Base-by-base conservation (phyloP, 2,888 invertebrate species). In the Lasioglossum marginatum region DNA sequence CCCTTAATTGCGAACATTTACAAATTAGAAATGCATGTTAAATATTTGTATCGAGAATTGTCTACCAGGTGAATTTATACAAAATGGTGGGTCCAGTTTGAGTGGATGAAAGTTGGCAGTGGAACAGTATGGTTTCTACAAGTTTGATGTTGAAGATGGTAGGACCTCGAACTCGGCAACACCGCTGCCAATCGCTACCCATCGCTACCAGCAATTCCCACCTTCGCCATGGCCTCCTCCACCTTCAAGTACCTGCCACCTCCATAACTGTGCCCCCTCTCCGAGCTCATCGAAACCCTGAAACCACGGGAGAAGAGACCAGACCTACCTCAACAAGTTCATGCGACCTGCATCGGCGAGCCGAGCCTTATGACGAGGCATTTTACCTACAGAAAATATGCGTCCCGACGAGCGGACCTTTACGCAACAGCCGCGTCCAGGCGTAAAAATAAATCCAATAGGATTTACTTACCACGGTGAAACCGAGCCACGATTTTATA, bases 281-380 rank as follows among this genome's bases (percentile, higher is more conserved):
- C 73, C 23, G 45, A 37, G 71, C 71, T 77, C 66, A 31, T 71
- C 76, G 45, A 27, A 88, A 85, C 80, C 77, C 83, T 83, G 85
- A 88, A 87, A 77, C 45, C 79, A 77, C 77, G 77, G 40, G 79
- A 70, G 79, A 81, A 76, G 81, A 81, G 77, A 77, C 85, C 85
- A 79, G 91, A 92, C 92, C 91, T 91, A 87, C 92, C 91, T 91
- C 91, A 92, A 43, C 85, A 71, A 71, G 60, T 78, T 82, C 86
- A 75, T 83, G 78, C 79, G 81, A 82, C 86, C 89, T 78, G 87
- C 78, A 88, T 87, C 83, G 60, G 40, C 76, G 57, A 43, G 80
- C 40, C 45, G 52, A 77, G 76, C 63, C 76, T 85, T 74, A 63
- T 81, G 81, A 86, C 85, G 73, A 79, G 70, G 68, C 81, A 34